Percentiles rank a stretch among this genome's conserved stretches.
These are phyloP conservation scores for Yponomeuta sedellus DNA, from an alignment of 2,888 invertebrate genomes.

Conservation along the genomic window DNA sequence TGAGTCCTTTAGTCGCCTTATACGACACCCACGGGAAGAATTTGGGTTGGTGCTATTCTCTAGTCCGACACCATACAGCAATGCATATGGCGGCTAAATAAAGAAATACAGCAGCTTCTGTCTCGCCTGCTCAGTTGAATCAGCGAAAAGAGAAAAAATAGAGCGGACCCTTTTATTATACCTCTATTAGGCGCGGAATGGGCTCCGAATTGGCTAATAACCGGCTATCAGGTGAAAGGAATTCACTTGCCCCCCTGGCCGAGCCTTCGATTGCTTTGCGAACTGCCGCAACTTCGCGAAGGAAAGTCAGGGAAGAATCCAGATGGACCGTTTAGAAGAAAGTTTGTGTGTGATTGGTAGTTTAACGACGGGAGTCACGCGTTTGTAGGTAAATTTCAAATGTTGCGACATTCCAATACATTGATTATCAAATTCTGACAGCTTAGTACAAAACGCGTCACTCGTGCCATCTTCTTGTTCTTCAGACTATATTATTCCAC, in stretches of 20 bases:
- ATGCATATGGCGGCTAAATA: too few relatives aligned
- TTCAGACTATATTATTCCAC: too few relatives aligned
- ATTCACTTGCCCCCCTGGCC: conserved; percentile 48
- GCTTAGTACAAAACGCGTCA: too few relatives aligned
- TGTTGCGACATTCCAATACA: too few relatives aligned
- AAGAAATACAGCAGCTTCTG: neutral
- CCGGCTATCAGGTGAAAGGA: conserved; percentile 75
- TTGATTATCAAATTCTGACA: too few relatives aligned
- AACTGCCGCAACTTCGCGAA: neutral
- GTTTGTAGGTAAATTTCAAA: too few relatives aligned
- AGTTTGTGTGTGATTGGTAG: neutral
- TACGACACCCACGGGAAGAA: too few relatives aligned
- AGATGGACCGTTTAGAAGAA: neutral
- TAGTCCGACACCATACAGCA: too few relatives aligned
- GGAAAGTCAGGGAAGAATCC: neutral
- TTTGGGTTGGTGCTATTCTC: too few relatives aligned
- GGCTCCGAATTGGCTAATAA: conserved; percentile 73
- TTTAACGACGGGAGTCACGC: neutral
- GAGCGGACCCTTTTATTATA: conserved; percentile 67
- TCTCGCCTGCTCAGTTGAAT: neutral
- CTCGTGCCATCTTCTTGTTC: too few relatives aligned
- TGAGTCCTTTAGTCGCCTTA: too few relatives aligned
- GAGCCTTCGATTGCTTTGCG: neutral
- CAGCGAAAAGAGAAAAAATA: conserved; percentile 42
- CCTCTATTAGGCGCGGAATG: conserved; percentile 73